A percentile compares a stretch with the other conserved stretches of the same genome.
These are phyloP conservation scores for Lipophrys pholis DNA, from an alignment of 2,113 vertebrate species.

Conservation along the genomic window DNA sequence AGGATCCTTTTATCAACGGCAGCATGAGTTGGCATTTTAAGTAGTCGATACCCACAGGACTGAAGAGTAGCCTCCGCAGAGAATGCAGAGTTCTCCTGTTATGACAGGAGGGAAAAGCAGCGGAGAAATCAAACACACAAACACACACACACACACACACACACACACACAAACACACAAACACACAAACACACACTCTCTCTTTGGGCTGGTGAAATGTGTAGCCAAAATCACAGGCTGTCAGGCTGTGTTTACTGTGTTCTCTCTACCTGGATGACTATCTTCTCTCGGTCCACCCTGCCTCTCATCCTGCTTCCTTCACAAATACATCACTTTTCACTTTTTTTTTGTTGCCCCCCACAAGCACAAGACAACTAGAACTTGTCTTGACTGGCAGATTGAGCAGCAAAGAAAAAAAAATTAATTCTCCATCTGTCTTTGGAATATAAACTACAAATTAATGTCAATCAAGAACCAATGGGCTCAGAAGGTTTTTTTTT, in stretches of 20 bases:
- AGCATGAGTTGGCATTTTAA: conserved; percentile 29
- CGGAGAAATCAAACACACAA: conserved; percentile 22
- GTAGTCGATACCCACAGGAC: conserved; percentile 35
- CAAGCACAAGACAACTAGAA: conserved; percentile 27
- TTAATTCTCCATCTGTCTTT: not conserved
- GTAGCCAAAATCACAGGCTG: conserved; percentile 57
- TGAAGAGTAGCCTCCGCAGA: conserved; percentile 38
- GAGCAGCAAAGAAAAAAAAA: conserved; percentile 3
- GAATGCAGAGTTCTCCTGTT: conserved; percentile 53
- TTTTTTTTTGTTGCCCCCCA: not conserved
- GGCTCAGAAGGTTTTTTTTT: not conserved
- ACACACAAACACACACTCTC: conserved; percentile 19
- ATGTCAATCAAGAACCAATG: conserved; percentile 38
- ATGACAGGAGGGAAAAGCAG: conserved; percentile 58
- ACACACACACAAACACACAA: conserved; percentile 12
- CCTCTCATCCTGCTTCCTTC: conserved; percentile 29
- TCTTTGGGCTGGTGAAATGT: conserved; percentile 42
- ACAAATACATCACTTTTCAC: conserved; percentile 34
- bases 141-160: conserved; percentile 20
- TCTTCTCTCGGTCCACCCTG: conserved; percentile 32
- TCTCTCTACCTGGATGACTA: conserved; percentile 61
- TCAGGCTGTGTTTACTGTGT: conserved; percentile 63
- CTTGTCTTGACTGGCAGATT: conserved; percentile 26
- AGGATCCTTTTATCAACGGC: conserved; percentile 26
- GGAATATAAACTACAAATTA: conserved; percentile 34